Conservation (phyloP, 2,888 invertebrate species). For the Cerceris ruficornis region DNA sequence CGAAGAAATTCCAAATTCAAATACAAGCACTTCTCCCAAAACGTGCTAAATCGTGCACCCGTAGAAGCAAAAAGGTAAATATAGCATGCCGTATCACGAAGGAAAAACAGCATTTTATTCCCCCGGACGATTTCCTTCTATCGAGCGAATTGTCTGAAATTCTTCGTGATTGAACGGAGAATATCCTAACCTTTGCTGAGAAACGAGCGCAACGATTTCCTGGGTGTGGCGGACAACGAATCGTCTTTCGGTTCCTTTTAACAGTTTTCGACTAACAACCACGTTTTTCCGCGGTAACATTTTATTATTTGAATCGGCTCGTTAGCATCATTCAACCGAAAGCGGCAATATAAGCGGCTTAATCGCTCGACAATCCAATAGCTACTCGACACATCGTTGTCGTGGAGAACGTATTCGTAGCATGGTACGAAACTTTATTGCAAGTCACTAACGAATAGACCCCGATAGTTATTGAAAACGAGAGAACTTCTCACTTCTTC, state of each 20-base stretch:
- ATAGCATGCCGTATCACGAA: too few species aligned
- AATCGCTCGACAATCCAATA: constrained; percentile 56
- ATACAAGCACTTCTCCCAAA: too few species aligned
- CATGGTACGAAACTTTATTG: constrained; percentile 46
- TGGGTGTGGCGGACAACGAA: neutral
- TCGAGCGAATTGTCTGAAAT: too few species aligned
- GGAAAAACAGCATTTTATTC: too few species aligned
- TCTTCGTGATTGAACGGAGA: too few species aligned
- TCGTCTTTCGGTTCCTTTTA: constrained; percentile 55
- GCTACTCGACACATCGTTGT: constrained; percentile 46
- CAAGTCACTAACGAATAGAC: constrained; percentile 6
- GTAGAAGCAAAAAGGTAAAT: too few species aligned
- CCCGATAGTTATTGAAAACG: constrained; percentile 20
- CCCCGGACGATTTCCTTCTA: too few species aligned
- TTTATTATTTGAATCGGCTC: constrained; percentile 56
- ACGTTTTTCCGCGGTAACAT: constrained; percentile 18
- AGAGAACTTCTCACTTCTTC: constrained; percentile 48
- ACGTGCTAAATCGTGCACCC: too few species aligned
- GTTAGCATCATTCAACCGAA: constrained; percentile 47
- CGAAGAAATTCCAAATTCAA: too few species aligned
- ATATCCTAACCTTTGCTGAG: too few species aligned
- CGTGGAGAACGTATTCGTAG: constrained; percentile 31
- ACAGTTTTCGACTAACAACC: constrained; percentile 51
- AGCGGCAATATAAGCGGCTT: constrained; percentile 56
- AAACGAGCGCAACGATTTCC: constrained; percentile 19